Evolutionary conservation across 2,888 invertebrate species (phyloP), one percentile per base, ranked within the genome.

Genomic region (Drosophila meridiana): DNA sequence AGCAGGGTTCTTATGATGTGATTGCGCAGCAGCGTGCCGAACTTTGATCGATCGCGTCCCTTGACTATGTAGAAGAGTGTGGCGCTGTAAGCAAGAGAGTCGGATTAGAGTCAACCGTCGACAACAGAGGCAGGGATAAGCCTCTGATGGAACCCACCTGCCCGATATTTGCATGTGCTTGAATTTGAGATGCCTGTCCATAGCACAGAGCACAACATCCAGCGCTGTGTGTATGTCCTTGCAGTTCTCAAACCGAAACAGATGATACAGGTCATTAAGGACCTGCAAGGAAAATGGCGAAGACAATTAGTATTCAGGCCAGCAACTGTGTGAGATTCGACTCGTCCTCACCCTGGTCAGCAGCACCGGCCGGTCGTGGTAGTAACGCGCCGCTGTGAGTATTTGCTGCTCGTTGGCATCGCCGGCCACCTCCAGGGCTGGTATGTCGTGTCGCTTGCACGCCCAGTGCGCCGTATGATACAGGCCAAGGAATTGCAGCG

Each of bases 61-160:
- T 98, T 98, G 3, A 98, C 97, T 83, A 99, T 97, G 93, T 99
- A 99, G 94, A 98, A 99, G 69, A 99, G 94, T 7, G 98, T 98
- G 5, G 99, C 99, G 94, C 98, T 98, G 93, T 3, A 45, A 9
- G 1, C 5, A 13, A 42, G 11, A 55, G 28, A 38, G 14, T 36
- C 8, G 14, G 8, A 55, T 38, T 38, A 55, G 14, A 55, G 20
- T 20, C n/a, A n/a, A n/a, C n/a, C n/a, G n/a, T n/a, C n/a, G n/a
- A n/a, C n/a, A n/a, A n/a, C n/a, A n/a, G n/a, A n/a, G n/a, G 20
- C 20, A 20, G 20, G 20, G 20, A 20, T 20, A 20, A 9, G 28
- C 14, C 3, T 47, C 1, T 36, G 3, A 2, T 5, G 13, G 4
- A 14, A 32, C n/a, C 81, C 93, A 97, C 97, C 97, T 97, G 93